Conservation (phyloP, 2,797 vertebrate species). For the Sciaenops ocellatus region DNA sequence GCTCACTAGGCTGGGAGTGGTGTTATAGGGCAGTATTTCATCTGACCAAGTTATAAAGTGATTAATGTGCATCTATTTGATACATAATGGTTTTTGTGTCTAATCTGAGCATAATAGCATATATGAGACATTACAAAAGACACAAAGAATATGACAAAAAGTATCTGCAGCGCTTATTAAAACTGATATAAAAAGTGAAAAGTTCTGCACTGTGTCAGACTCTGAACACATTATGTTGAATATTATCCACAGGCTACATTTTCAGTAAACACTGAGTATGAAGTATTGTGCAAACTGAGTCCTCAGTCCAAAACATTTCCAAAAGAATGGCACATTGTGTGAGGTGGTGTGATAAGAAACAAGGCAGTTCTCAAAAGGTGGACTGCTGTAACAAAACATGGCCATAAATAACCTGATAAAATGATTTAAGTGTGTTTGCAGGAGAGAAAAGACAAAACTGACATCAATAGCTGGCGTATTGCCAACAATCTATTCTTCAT, state of each 20-base stretch:
- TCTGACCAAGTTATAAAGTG: background rate
- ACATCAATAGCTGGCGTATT: background rate
- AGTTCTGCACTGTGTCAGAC: background rate
- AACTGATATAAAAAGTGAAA: background rate
- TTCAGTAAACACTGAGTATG: background rate
- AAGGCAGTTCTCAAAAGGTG: background rate
- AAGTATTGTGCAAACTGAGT: background rate
- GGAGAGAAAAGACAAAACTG: background rate
- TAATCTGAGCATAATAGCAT: background rate
- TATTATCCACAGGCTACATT: background rate
- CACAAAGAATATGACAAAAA: background rate
- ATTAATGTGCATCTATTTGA: background rate
- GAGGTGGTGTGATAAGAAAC: background rate
- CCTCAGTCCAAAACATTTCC: background rate
- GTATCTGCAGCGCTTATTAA: background rate
- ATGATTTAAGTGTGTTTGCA: background rate
- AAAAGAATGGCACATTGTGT: conserved; percentile 16
- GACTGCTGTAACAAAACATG: background rate
- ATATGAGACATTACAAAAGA: background rate
- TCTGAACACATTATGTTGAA: background rate
- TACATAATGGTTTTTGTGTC: background rate
- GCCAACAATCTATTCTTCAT: background rate
- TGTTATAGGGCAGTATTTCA: background rate
- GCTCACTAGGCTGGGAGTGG: conserved; percentile 46
- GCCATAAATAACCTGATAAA: background rate